Evolutionary conservation across 2,888 invertebrate genomes (phyloP).

Genomic region (Neoitamus cyanurus): DNA sequence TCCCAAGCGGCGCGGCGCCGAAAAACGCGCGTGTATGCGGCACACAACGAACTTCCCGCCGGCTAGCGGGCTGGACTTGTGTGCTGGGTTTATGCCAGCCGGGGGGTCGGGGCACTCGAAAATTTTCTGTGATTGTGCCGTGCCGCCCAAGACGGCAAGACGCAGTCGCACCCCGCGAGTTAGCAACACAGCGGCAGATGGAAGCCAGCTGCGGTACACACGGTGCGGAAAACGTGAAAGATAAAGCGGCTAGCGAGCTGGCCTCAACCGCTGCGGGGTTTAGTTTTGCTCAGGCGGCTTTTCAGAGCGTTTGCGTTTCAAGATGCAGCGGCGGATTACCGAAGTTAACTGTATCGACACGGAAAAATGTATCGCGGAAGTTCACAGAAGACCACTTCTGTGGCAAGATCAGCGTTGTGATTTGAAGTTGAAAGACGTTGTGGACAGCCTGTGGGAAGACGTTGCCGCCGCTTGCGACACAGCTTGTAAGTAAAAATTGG

Average conservation of each 20-base stretch:
- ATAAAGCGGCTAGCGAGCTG: background rate
- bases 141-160: background rate
- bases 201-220: background rate
- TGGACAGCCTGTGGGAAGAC: background rate
- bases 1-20: background rate
- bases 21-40: background rate
- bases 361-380: background rate
- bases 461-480: background rate
- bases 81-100: too few species aligned
- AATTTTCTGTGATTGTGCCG: background rate
- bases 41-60: background rate
- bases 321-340: background rate
- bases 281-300: conserved; percentile 8
- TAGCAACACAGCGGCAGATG: background rate
- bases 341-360: background rate
- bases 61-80: background rate
- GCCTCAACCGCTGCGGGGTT: background rate
- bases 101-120: background rate
- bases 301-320: background rate
- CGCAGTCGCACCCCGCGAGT: background rate
- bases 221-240: background rate
- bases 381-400: background rate
- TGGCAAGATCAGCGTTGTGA: conserved; percentile 12
- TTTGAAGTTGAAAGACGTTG: background rate
- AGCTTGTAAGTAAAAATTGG: background rate